A percentile compares a stretch with the other conserved stretches of the same genome.
Evolutionary conservation across 2,113 vertebrate species (phyloP).

Genomic region (Megaleporinus macrocephalus): DNA sequence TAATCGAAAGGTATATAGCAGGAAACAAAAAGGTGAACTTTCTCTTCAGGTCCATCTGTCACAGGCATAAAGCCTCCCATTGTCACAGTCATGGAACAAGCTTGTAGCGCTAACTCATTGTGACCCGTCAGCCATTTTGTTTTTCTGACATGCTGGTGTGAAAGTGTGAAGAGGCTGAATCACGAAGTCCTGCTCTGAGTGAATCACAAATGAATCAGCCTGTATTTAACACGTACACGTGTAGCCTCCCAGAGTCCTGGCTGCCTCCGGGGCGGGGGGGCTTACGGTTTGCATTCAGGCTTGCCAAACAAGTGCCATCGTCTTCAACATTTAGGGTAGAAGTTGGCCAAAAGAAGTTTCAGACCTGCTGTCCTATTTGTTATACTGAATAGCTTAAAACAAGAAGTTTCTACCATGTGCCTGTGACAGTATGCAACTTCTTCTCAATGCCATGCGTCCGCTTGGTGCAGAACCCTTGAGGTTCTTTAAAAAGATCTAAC

Average conservation of each 20-base stretch:
- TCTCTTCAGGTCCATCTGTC: neutral
- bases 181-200: slow-evolving; percentile 31
- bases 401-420: neutral
- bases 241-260: slow-evolving; percentile 23
- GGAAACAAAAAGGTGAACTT: neutral
- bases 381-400: neutral
- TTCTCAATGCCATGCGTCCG: neutral
- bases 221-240: slow-evolving; percentile 54
- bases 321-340: neutral
- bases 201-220: slow-evolving; percentile 50
- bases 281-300: neutral
- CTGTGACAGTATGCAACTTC: neutral
- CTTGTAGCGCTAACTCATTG: slow-evolving; percentile 27
- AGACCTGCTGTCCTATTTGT: neutral
- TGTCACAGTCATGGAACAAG: slow-evolving; percentile 22
- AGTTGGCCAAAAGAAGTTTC: neutral
- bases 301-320: slow-evolving; percentile 30
- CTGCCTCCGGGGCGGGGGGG: slow-evolving; percentile 10
- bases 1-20: neutral
- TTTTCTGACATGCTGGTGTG: slow-evolving; percentile 52
- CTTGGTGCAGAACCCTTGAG: no score
- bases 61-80: slow-evolving; percentile 2
- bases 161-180: slow-evolving; percentile 52
- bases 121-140: slow-evolving; percentile 41
- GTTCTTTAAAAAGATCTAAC: no score